These are phyloP conservation scores for Alces alces DNA, from an alignment of 2,113 vertebrate species.

Conservation along the genomic window DNA sequence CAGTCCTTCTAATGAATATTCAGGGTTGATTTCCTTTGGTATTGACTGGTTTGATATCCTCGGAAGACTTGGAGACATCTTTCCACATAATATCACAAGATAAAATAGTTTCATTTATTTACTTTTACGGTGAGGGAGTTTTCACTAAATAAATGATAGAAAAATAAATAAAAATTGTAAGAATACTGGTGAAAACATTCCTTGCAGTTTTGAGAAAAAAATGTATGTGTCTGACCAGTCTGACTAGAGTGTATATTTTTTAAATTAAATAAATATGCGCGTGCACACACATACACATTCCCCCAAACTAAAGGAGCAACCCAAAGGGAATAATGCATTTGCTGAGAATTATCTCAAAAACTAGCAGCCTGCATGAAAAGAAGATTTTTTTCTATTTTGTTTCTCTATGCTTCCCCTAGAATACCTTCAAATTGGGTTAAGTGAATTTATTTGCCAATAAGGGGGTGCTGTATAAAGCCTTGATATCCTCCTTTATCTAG, in stretches of 20 bases:
- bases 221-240: background rate
- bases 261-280: background rate
- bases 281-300: too few relatives aligned
- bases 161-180: background rate
- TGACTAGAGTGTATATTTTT: background rate
- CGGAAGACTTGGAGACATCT: background rate
- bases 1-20: background rate
- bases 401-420: background rate
- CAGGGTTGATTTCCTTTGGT: background rate
- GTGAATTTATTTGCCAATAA: background rate
- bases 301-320: background rate
- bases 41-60: background rate
- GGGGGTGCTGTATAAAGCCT: background rate
- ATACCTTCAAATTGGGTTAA: background rate
- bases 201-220: background rate
- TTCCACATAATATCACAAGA: background rate
- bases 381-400: background rate
- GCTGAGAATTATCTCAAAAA: background rate
- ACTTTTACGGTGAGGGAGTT: background rate
- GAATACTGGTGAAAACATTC: background rate
- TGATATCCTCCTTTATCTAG: background rate
- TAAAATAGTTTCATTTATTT: background rate
- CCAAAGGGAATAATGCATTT: background rate
- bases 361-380: background rate
- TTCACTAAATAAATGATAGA: background rate